A percentile compares a stretch with the other conserved stretches of the same genome.
These are phyloP conservation scores for Dendrocopos noguchii DNA, from an alignment of 2,113 vertebrate species.

Conservation along the genomic window DNA sequence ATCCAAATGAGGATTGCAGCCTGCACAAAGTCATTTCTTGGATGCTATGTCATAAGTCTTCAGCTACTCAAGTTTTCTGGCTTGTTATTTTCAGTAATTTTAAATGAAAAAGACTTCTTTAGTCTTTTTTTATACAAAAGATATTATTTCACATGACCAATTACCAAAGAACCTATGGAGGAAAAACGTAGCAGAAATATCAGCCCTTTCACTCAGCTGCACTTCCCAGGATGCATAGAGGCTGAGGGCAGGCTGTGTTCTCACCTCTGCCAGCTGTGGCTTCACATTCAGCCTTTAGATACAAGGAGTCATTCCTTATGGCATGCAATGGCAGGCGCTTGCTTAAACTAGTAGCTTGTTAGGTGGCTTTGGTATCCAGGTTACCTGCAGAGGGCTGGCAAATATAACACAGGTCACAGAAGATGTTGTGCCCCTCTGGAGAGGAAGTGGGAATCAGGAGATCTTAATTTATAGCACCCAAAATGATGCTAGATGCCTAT, in stretches of 20 bases:
- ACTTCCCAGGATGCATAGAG: fast-evolving
- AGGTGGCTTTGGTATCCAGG: not conserved
- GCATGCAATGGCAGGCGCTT: not conserved
- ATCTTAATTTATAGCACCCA: not conserved
- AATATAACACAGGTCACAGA: not conserved
- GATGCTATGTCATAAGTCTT: not conserved
- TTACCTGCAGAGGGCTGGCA: not conserved
- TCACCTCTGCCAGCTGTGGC: not conserved
- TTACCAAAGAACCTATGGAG: not conserved
- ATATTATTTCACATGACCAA: not conserved
- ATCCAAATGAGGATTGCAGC: not conserved
- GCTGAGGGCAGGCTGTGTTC: not conserved
- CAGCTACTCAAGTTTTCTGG: not conserved
- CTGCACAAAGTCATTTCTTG: not conserved
- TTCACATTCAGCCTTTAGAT: fast-evolving
- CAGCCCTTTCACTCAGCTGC: not conserved
- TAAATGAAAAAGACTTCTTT: not conserved
- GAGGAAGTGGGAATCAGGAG: fast-evolving
- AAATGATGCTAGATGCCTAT: not conserved
- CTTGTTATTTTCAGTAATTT: not conserved
- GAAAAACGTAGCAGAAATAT: not conserved
- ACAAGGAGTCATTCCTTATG: fast-evolving
- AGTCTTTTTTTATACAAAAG: not conserved
- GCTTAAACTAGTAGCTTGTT: too few species aligned
- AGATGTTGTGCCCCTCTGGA: fast-evolving